Percentiles rank a stretch among this genome's conserved stretches.
phyloP scores from a whole-genome alignment of 2,888 invertebrate species.

The Xestia ashworthii region DNA sequence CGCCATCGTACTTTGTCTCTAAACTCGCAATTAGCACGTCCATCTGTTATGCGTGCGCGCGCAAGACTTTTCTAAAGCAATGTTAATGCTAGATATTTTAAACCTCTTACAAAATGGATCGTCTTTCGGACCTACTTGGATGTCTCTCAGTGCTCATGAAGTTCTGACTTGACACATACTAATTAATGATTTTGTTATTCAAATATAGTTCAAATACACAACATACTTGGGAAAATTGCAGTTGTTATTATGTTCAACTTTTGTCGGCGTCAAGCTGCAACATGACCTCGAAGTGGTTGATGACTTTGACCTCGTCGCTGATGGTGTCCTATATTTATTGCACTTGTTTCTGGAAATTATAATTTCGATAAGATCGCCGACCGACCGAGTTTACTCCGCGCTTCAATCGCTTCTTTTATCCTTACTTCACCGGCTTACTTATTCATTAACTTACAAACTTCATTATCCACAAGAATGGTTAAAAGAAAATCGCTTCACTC shows the following conservation, averaged over 20 bases:
- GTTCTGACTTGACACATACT: not conserved
- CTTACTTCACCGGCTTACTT: not conserved
- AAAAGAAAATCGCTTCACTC: not conserved
- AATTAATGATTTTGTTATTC: not conserved
- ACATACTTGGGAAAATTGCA: constrained; percentile 55
- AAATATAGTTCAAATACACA: not conserved
- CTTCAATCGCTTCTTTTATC: not conserved
- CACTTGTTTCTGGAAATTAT: constrained; percentile 75
- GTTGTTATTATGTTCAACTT: not conserved
- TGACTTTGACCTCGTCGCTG: constrained; percentile 69
- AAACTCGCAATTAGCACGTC: too few relatives aligned
- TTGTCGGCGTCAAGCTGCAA: constrained; percentile 70
- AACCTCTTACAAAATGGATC: not conserved
- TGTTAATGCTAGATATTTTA: not conserved
- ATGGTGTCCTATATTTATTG: constrained; percentile 42
- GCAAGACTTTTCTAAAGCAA: too few relatives aligned
- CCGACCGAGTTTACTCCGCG: not conserved
- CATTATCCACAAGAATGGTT: not conserved
- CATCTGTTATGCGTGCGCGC: too few relatives aligned
- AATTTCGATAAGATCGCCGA: not conserved
- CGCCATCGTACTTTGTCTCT: too few relatives aligned
- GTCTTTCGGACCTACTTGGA: not conserved
- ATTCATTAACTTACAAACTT: not conserved
- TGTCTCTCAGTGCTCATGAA: not conserved
- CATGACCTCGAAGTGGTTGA: constrained; percentile 76